Evolutionary conservation across 2,113 vertebrate species (phyloP).

Genomic region (Harpagus bidentatus): DNA sequence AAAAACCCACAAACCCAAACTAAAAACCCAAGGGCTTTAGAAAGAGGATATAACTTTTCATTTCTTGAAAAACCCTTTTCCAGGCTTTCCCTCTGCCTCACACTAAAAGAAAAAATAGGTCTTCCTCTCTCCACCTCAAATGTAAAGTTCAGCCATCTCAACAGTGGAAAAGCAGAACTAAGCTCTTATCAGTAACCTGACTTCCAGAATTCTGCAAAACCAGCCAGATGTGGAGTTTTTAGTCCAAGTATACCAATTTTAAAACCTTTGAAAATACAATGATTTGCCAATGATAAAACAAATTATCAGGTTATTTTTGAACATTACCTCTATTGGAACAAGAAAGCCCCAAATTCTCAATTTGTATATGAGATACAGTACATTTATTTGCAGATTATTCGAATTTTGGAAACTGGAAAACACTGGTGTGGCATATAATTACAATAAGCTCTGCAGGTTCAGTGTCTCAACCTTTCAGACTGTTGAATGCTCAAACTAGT

Average conservation of each 20-base stretch:
- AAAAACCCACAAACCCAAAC: not conserved
- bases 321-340: not conserved
- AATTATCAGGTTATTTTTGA: not conserved
- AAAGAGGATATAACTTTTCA: not conserved
- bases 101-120: not conserved
- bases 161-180: not conserved
- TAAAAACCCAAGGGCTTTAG: too few relatives aligned
- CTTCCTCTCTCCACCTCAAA: not conserved
- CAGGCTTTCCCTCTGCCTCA: not conserved
- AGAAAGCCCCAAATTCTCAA: not conserved
- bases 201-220: not conserved
- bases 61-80: not conserved
- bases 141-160: not conserved
- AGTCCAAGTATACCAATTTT: not conserved
- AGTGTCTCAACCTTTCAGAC: not conserved
- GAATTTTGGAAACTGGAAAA: not conserved
- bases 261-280: not conserved
- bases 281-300: not conserved
- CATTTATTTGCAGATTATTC: not conserved
- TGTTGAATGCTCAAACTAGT: not conserved
- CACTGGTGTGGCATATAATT: not conserved
- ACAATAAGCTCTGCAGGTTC: not conserved
- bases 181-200: not conserved
- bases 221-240: not conserved
- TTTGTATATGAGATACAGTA: not conserved